Conservation (phyloP, 2,888 invertebrate species). For the Cantharis rufa region DNA sequence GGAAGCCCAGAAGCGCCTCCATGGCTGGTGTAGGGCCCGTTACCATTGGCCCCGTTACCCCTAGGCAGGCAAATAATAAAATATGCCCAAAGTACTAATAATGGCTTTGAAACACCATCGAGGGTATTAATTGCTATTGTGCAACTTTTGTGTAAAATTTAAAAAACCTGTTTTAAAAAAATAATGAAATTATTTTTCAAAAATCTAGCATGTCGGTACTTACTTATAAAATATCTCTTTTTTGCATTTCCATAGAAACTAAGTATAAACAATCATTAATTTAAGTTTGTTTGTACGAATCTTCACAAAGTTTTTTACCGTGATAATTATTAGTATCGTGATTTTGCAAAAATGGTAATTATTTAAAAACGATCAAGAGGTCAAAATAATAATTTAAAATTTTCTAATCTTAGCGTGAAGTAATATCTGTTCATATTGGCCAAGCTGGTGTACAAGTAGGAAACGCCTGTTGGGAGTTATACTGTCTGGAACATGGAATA, state of each 20-base stretch:
- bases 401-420: constrained; percentile 60
- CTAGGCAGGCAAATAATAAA: no score
- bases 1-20: no score
- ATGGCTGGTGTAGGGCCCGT: no score
- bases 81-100: no score
- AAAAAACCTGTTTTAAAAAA: no score
- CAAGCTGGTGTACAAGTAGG: constrained; percentile 55
- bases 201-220: neutral
- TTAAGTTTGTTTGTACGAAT: neutral
- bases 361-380: neutral
- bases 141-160: no score
- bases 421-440: constrained; percentile 66
- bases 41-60: no score
- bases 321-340: no score
- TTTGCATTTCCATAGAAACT: neutral
- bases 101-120: no score
- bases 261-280: neutral
- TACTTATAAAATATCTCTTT: neutral
- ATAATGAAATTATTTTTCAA: no score
- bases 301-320: neutral
- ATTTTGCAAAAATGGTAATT: neutral
- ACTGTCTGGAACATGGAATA: constrained; percentile 49
- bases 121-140: no score
- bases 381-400: neutral
- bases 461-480: constrained; percentile 53